Evolutionary conservation across 2,113 vertebrate species (phyloP).

Genomic region (Macaca fascicularis): T2T-MFA8v1.1 NC_088379.1:54777001-54777500

Average conservation of each 20-base stretch:
- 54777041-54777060: neutral
- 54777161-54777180: neutral
- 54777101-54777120: neutral
- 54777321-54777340: too few relatives aligned
- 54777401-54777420: too few relatives aligned
- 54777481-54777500: too few relatives aligned
- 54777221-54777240: too few relatives aligned
- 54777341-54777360: neutral
- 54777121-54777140: neutral
- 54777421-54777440: too few relatives aligned
- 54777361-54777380: neutral
- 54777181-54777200: neutral
- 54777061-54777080: neutral
- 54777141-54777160: neutral
- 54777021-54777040: neutral
- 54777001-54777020: neutral
- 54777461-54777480: too few relatives aligned
- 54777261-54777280: neutral
- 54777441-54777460: too few relatives aligned
- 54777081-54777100: neutral
- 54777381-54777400: neutral
- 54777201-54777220: too few relatives aligned
- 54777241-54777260: too few relatives aligned
- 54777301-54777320: neutral
- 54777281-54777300: neutral